Percentiles rank a stretch among this genome's conserved stretches.
Evolutionary conservation across 2,888 invertebrate genomes (phyloP).

Genomic region (Lissocephala sabroskyi): DNA sequence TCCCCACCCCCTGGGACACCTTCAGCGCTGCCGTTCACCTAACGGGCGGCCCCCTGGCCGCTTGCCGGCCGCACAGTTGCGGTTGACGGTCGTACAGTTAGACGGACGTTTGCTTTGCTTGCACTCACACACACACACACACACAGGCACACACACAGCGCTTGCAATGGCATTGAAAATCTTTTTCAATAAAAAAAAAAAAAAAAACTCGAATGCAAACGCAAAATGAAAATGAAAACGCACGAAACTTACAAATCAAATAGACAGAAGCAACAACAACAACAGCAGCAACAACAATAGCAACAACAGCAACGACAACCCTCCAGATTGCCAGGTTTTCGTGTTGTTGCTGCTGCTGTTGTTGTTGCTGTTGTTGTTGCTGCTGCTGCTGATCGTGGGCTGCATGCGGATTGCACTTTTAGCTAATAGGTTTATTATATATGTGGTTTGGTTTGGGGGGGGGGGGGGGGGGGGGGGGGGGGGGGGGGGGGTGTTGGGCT

Average conservation of each 20-base stretch:
- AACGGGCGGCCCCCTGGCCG: too few relatives aligned
- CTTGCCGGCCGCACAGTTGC: constrained; percentile 13
- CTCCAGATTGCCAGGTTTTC: constrained; percentile 22
- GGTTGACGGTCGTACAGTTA: constrained; percentile 62
- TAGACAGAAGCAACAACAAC: constrained; percentile 1
- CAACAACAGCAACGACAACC: constrained; percentile 4
- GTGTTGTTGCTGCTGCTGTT: constrained; percentile 16
- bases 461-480: too few relatives aligned
- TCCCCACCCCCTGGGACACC: too few relatives aligned
- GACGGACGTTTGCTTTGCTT: constrained; percentile 61
- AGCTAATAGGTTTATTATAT: constrained; percentile 1
- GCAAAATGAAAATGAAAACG: constrained; percentile 27
- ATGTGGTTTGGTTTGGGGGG: constrained; percentile 1
- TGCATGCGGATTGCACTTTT: constrained; percentile 1
- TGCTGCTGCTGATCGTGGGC: neutral
- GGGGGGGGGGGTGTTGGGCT: too few relatives aligned
- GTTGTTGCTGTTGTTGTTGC: constrained; percentile 20
- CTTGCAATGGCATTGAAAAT: constrained; percentile 54
- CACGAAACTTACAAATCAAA: constrained; percentile 8
- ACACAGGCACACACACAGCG: constrained; percentile 14
- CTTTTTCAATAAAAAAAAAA: constrained; percentile 52
- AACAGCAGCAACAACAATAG: constrained; percentile 4
- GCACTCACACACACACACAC: constrained; percentile 42
- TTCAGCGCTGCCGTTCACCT: too few relatives aligned
- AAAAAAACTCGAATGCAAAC: constrained; percentile 4